Evolutionary conservation across 2,113 vertebrate species (phyloP).

Genomic region (Theristicus caerulescens): DNA sequence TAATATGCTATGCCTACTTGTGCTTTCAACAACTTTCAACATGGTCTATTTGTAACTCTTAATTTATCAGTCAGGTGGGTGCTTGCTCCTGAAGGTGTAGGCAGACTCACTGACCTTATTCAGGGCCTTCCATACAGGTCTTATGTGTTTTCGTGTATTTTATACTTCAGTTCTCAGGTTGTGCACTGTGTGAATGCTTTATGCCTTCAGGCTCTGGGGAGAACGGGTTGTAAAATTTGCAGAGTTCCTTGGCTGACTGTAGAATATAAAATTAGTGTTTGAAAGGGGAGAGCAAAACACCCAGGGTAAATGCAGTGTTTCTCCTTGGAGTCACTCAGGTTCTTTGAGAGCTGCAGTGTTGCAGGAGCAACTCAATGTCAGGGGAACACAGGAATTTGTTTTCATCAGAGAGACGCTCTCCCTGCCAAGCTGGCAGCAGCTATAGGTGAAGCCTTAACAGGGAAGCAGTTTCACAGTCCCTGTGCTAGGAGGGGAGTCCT

Average conservation of each 20-base stretch:
- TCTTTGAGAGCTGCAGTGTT: not conserved
- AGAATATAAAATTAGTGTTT: not conserved
- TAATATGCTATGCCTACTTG: not conserved
- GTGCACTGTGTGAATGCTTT: not conserved
- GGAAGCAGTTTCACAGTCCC: not conserved
- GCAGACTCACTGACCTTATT: not conserved
- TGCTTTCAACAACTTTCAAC: not conserved
- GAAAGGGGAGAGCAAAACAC: not conserved
- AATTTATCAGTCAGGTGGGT: not conserved
- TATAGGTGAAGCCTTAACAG: not conserved
- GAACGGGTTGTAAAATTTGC: not conserved
- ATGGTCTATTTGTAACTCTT: not conserved
- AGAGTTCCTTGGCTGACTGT: not conserved
- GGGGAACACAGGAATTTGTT: conserved; percentile 15
- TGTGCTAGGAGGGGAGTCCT: not conserved
- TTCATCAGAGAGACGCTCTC: not conserved
- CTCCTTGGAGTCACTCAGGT: not conserved
- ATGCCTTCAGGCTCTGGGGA: not conserved
- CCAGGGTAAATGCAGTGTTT: not conserved
- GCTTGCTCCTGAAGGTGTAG: not conserved
- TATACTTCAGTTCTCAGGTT: not conserved
- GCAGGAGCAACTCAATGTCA: not conserved
- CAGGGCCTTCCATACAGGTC: not conserved
- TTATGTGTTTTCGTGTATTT: not conserved
- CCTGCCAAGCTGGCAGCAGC: conserved; percentile 37